Evolutionary conservation across 2,797 vertebrate species (phyloP).

Genomic region (Kryptopterus vitreolus): DNA sequence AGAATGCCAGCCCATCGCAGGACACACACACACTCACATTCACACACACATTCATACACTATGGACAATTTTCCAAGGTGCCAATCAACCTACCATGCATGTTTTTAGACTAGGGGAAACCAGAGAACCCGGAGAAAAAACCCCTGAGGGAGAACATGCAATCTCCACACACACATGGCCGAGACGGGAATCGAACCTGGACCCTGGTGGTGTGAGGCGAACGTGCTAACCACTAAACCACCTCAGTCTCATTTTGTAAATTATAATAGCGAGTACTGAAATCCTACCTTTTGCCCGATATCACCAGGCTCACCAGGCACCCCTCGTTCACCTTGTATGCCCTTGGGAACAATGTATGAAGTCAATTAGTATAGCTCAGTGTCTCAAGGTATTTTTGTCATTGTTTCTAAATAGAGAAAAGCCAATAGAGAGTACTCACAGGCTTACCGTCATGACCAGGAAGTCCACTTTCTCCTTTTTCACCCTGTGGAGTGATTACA

Average conservation of each 20-base stretch:
- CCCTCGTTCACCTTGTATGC: conserved; percentile 65
- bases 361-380: not conserved
- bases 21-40: too few relatives aligned
- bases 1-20: too few relatives aligned
- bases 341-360: conserved; percentile 53
- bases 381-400: not conserved
- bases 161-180: too few relatives aligned
- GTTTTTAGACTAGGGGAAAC: too few relatives aligned
- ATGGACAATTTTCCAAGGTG: too few relatives aligned
- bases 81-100: too few relatives aligned
- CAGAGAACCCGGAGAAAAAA: too few relatives aligned
- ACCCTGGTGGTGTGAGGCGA: too few relatives aligned
- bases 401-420: not conserved
- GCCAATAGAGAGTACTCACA: conserved; percentile 69
- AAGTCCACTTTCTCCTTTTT: conserved; percentile 69
- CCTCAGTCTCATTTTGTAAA: not conserved
- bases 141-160: too few relatives aligned
- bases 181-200: too few relatives aligned
- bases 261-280: not conserved
- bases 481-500: conserved; percentile 62
- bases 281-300: conserved; percentile 68
- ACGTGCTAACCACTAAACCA: too few relatives aligned
- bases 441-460: conserved; percentile 75
- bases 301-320: conserved; percentile 63
- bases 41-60: too few relatives aligned